Evolutionary conservation across 1,140 invertebrate species (phyloP).

Genomic region (Drosophila tsacasi): DNA sequence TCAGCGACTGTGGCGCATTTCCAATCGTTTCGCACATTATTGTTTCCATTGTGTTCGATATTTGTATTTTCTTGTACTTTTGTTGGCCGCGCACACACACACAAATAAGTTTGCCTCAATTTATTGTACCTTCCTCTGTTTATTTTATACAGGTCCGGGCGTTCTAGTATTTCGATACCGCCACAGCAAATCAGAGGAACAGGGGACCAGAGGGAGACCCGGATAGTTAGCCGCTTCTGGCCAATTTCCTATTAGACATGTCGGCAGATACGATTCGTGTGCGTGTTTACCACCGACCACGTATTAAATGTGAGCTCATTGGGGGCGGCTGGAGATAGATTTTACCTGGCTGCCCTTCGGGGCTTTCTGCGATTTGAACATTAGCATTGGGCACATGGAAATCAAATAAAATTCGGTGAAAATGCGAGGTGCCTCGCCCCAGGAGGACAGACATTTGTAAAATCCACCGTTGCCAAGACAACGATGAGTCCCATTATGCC

Average conservation of each 20-base stretch:
- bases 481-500: slow-evolving; percentile 13
- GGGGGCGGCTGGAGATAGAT: slow-evolving; percentile 36
- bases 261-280: slow-evolving; percentile 52
- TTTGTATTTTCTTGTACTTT: slow-evolving; percentile 80
- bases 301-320: slow-evolving; percentile 52
- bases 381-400: slow-evolving; percentile 36
- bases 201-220: slow-evolving; percentile 24
- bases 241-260: slow-evolving; percentile 64
- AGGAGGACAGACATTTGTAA: slow-evolving; percentile 19
- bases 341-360: slow-evolving; percentile 53
- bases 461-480: slow-evolving; percentile 12
- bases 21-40: slow-evolving; percentile 83
- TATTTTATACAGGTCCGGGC: slow-evolving; percentile 71
- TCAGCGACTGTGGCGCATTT: slow-evolving; percentile 71
- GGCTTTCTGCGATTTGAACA: slow-evolving; percentile 40
- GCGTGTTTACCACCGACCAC: slow-evolving; percentile 48
- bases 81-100: slow-evolving; percentile 50
- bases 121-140: slow-evolving; percentile 77
- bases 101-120: slow-evolving; percentile 66
- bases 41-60: slow-evolving; percentile 83
- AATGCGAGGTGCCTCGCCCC: slow-evolving; percentile 3
- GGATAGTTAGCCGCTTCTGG: slow-evolving; percentile 39
- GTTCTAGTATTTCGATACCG: slow-evolving; percentile 43
- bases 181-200: slow-evolving; percentile 24
- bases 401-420: slow-evolving; percentile 27